Percentiles rank a stretch among this genome's conserved stretches.
phyloP scores from a whole-genome alignment of 2,113 vertebrate genomes.

The Jaculus jaculus region DNA sequence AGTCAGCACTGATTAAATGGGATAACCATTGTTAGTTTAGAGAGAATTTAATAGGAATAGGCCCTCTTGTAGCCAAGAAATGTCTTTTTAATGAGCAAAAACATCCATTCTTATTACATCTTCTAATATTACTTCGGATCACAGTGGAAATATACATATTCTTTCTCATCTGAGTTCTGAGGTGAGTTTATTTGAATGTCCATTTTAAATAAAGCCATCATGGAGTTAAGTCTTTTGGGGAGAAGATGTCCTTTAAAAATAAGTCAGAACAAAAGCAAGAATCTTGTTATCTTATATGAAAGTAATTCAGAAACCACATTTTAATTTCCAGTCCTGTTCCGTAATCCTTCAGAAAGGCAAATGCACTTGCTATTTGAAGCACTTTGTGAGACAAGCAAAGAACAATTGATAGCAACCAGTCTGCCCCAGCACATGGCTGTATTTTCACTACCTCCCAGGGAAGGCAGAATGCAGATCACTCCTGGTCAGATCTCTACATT shows the following conservation, averaged over 20 bases:
- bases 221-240: conserved; percentile 45
- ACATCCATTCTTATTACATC: neutral
- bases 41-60: no score
- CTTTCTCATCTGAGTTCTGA: conserved; percentile 8
- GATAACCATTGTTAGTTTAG: no score
- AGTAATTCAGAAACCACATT: conserved; percentile 52
- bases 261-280: neutral
- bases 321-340: conserved; percentile 42
- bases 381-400: conserved; percentile 43
- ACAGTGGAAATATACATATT: neutral
- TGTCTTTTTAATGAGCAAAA: neutral
- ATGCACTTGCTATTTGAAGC: neutral
- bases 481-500: neutral
- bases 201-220: conserved; percentile 45
- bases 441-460: neutral
- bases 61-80: no score
- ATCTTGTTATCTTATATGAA: neutral
- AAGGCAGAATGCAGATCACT: conserved; percentile 43
- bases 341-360: conserved; percentile 29
- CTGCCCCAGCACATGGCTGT: conserved; percentile 15
- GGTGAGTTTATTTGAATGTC: conserved; percentile 8
- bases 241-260: neutral
- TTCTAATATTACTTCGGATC: neutral
- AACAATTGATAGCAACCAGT: conserved; percentile 27
- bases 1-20: no score